Base-by-base conservation (phyloP, 2,888 invertebrate genomes). In the Leptogaster cylindrica region DNA sequence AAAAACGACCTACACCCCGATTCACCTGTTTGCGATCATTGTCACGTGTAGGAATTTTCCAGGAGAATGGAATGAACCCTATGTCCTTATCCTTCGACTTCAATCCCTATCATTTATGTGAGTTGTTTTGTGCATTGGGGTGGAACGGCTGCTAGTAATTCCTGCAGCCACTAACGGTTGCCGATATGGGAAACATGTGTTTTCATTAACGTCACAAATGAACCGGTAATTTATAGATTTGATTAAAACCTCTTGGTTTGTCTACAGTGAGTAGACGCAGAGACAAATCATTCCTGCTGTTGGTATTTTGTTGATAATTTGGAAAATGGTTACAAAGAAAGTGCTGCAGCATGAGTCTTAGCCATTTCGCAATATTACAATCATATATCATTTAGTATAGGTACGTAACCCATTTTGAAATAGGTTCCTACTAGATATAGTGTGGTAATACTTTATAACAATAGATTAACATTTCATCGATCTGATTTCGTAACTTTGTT, bases 121-220 rank as follows among this genome's bases (percentile, higher is more conserved):
- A 16, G 18, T 44, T 28, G 27, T 44, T 28, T 28, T 31, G 27
- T 28, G 18, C 10, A 44, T 18, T 61, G 16, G n/a, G n/a, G n/a
- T n/a, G n/a, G n/a, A n/a, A n/a, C 27, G 25, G 18, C 23, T 12
- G 44, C 4, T n/a, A 46, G 18, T 4, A n/a, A 25, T 14, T 44
- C 33, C 16, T 16, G 27, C 18, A 20, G 14, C 55, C 18, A 12
- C 31, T 55, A n/a, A 41, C 16, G 61, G 61, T 61, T 61, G 61
- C 61, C 61, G 25, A 61, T 61, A 61, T 61, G 44, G 61, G 61
- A 61, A 65, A 50, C 65, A 65, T 65, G 39, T 65, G 65, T 65
- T 50, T 65, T 65, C 50, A 65, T 65, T 65, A 65, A 50, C 36
- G 65, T 50, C 48, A 50, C 65, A 50, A 65, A 23, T 65, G 50